A percentile compares a stretch with the other conserved stretches of the same genome.
phyloP scores from a whole-genome alignment of 64 coral and sea anemone species.

The Cladopsammia gracilis region DNA sequence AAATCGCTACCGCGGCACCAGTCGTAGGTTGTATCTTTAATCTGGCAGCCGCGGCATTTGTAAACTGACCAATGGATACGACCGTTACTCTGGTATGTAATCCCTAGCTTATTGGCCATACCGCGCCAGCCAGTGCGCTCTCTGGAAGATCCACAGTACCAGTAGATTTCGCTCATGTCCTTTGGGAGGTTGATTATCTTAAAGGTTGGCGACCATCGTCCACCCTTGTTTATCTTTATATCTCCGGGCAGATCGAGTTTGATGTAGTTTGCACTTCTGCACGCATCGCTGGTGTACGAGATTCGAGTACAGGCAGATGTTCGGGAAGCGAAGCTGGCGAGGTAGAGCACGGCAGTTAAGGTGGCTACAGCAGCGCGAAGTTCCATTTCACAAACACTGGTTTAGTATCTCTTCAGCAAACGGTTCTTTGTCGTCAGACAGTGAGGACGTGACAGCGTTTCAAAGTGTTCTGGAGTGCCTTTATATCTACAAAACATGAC shows the following conservation, averaged over 20 bases:
- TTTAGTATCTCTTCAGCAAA: background rate
- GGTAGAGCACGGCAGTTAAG: background rate
- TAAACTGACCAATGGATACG: background rate
- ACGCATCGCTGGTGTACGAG: background rate
- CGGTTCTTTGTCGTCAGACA: too few relatives aligned
- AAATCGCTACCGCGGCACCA: too few relatives aligned
- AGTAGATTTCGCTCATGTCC: background rate
- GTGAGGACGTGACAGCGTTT: too few relatives aligned
- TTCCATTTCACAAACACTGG: background rate
- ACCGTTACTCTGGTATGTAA: background rate
- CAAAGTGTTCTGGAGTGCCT: background rate
- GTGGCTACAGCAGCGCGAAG: background rate
- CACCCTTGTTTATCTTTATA: background rate
- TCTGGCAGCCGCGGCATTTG: too few relatives aligned
- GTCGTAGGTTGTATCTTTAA: too few relatives aligned
- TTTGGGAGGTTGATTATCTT: background rate
- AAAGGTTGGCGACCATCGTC: too few relatives aligned
- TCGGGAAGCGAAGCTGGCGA: background rate
- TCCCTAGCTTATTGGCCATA: background rate
- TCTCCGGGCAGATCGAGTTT: background rate
- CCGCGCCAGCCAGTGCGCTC: background rate
- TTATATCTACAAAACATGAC: background rate
- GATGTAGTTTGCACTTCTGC: background rate
- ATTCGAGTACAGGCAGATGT: background rate
- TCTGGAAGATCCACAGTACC: background rate